These are phyloP conservation scores for Aurelia aurita complex sp. Pacific DNA, from an alignment of 30 jellyfish, hydroid and myxozoan genomes.

Conservation along the genomic window DNA sequence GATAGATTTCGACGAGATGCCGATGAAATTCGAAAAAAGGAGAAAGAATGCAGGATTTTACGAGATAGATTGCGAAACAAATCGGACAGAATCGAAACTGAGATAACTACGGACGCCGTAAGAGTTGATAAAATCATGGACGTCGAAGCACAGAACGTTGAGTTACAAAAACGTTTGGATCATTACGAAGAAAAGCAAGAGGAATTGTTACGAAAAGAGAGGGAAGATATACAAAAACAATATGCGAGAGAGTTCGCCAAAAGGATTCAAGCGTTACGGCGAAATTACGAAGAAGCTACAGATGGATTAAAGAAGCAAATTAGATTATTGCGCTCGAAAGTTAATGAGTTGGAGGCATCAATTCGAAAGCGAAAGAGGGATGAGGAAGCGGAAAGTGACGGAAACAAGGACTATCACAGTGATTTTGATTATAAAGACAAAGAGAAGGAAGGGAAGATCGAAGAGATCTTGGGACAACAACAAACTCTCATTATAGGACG, in stretches of 20 bases:
- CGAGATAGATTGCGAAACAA: constrained; percentile 58
- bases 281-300: constrained; percentile 89
- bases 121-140: constrained; percentile 49
- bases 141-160: constrained; percentile 64
- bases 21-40: constrained; percentile 87
- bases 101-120: constrained; percentile 40
- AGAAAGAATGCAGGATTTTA: constrained; percentile 49
- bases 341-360: constrained; percentile 33
- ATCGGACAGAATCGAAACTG: constrained; percentile 17
- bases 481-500: not conserved
- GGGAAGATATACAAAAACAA: constrained; percentile 64
- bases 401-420: not conserved
- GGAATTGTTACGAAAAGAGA: constrained; percentile 50
- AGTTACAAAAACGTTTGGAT: constrained; percentile 43
- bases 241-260: constrained; percentile 84
- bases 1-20: constrained; percentile 90
- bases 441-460: not conserved
- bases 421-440: not conserved
- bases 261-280: constrained; percentile 71
- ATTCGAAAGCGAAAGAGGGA: not conserved
- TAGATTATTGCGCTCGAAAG: constrained; percentile 40
- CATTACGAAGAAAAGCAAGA: constrained; percentile 25
- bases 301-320: constrained; percentile 68
- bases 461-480: not conserved
- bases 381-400: not conserved